Percentiles rank a stretch among this genome's conserved stretches.
These are phyloP conservation scores for Euschistus heros DNA, from an alignment of 1,140 invertebrate genomes.

Conservation along the genomic window DNA sequence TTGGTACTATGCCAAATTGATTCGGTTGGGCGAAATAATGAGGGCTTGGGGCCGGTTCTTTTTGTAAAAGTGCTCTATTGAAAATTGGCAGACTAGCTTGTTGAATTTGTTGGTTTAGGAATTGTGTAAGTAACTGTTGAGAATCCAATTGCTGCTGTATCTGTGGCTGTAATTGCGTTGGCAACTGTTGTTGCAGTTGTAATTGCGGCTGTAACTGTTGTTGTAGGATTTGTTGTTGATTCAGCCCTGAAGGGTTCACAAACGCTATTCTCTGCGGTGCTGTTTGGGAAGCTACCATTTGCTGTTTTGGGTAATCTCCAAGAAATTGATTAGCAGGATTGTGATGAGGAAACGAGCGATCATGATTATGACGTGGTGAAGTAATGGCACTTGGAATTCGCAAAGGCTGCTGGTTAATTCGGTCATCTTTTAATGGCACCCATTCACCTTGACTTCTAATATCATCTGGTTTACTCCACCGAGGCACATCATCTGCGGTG, in stretches of 20 bases:
- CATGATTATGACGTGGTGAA: slow-evolving; percentile 2
- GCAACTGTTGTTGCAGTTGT: not conserved
- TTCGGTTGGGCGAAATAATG: slow-evolving; percentile 13
- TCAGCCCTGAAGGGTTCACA: not conserved
- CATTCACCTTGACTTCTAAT: slow-evolving; percentile 23
- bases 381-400: slow-evolving; percentile 8
- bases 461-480: slow-evolving; percentile 23
- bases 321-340: not conserved
- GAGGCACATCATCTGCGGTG: slow-evolving; percentile 10
- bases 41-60: not conserved
- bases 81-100: not conserved
- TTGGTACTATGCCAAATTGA: not conserved
- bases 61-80: slow-evolving; percentile 1
- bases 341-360: not conserved
- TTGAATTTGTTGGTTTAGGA: slow-evolving; percentile 19
- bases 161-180: not conserved
- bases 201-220: not conserved
- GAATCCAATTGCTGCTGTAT: not conserved
- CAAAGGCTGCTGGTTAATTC: slow-evolving; percentile 18
- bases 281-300: not conserved
- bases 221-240: not conserved
- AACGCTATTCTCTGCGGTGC: not conserved
- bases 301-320: not conserved
- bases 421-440: slow-evolving; percentile 23
- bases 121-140: slow-evolving; percentile 18